phyloP scores from a whole-genome alignment of 1,140 invertebrate species.

The Brachionus rubens region DNA sequence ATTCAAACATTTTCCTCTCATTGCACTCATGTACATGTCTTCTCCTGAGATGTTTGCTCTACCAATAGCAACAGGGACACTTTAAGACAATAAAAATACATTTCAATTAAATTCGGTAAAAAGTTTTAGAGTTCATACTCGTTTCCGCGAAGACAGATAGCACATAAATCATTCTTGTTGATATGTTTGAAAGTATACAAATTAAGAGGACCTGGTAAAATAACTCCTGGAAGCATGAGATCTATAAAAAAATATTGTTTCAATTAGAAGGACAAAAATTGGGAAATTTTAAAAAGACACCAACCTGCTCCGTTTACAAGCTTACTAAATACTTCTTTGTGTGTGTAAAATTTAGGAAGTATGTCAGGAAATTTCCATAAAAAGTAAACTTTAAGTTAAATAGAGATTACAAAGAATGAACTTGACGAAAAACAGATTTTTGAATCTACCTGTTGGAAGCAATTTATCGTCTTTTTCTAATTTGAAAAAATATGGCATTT shows the following conservation, averaged over 20 bases:
- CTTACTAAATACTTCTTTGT: conserved; percentile 25
- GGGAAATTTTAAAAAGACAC: too few relatives aligned
- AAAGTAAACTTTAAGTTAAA: conserved; percentile 37
- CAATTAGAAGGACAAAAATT: background rate
- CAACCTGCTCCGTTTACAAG: conserved; percentile 31
- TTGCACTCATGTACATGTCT: conserved; percentile 45
- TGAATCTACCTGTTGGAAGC: conserved; percentile 31
- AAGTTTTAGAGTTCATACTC: background rate
- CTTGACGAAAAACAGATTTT: too few relatives aligned
- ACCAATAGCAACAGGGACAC: conserved; percentile 10
- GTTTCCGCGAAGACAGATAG: background rate
- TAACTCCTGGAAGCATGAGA: conserved; percentile 27
- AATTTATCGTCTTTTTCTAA: conserved; percentile 36
- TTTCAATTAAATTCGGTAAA: background rate
- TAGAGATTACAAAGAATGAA: too few relatives aligned
- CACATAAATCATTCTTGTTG: conserved; percentile 25
- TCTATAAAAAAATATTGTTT: background rate
- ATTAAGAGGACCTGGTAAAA: background rate
- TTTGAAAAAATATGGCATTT: conserved; percentile 44
- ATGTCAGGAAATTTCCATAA: conserved; percentile 43
- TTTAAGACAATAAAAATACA: background rate
- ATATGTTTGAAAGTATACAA: conserved; percentile 42
- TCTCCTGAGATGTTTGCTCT: conserved; percentile 36
- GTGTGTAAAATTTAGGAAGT: conserved; percentile 35
- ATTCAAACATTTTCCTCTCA: conserved; percentile 31